Evolutionary conservation across 1,140 invertebrate species (phyloP).

Genomic region (Drosophila yakuba): DNA sequence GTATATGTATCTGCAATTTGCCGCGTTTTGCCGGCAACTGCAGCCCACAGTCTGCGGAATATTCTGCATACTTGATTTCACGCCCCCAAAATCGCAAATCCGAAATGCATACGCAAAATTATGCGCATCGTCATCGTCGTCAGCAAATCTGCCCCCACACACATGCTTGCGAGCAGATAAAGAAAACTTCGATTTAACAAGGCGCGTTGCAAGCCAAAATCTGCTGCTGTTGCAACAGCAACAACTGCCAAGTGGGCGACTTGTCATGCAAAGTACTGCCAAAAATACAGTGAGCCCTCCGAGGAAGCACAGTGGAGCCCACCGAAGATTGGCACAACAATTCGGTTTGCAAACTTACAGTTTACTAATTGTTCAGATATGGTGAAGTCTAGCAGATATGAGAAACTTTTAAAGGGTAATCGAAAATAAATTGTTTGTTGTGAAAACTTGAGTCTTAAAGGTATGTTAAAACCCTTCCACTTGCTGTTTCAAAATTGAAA

Average conservation of each 20-base stretch:
- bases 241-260: slow-evolving; percentile 32
- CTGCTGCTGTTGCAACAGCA: slow-evolving; percentile 28
- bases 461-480: neutral
- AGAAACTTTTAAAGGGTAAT: no score
- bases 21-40: slow-evolving; percentile 15
- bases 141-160: slow-evolving; percentile 58
- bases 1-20: neutral
- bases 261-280: slow-evolving; percentile 49
- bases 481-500: neutral
- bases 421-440: no score
- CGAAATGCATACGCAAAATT: slow-evolving; percentile 78
- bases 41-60: slow-evolving; percentile 49
- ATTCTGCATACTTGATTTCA: slow-evolving; percentile 80
- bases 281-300: slow-evolving; percentile 48
- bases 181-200: slow-evolving; percentile 65
- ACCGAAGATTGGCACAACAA: neutral
- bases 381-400: no score
- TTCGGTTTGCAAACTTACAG: no score
- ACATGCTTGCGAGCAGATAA: slow-evolving; percentile 51
- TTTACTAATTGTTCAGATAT: no score
- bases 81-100: slow-evolving; percentile 64
- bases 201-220: slow-evolving; percentile 54
- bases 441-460: no score
- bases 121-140: slow-evolving; percentile 69
- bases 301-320: slow-evolving; percentile 32